Base-by-base conservation (phyloP, 2,888 invertebrate genomes). In the Serripes groenlandicus region DNA sequence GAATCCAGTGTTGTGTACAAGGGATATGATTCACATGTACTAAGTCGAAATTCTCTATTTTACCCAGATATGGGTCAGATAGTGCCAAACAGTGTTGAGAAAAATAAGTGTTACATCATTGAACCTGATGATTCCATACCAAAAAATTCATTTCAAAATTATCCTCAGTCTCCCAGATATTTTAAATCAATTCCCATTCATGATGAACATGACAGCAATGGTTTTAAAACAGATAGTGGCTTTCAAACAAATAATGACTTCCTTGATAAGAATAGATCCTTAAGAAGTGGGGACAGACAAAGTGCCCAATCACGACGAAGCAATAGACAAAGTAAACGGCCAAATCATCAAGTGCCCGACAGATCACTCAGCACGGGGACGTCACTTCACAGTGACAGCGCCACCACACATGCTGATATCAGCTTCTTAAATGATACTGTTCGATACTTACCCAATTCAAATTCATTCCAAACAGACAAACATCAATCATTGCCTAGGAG, bases 1-100 rank as follows among this genome's bases (percentile, higher is more conserved):
- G 85, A 88, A 58, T 87, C 90, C 34, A 88, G 85, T 54, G 78
- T 88, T 68, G 79, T 87, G 75, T 87, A 91, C 75, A 81, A 78
- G 52, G 82, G 82, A 49, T 83, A 78, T 66, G 75, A 70, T 56
- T 73, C 84, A 66, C 78, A 81, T 81, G 34, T 56, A 35, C 34
- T 71, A 34, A 56, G 71, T 71, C 56, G 37, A 15, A 71, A 54
- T 35, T 81, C 72, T 62, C 73, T 87, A 56, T 85, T 87, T 78
- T 49, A 80, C 68, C 87, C 87, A 30, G 76, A 86, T 32, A 81
- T 75, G 30, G 80, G 85, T 35, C 81, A 81, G 60, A 79, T 74
- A 66, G 85, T 89, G 81, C 81, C 88, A 75, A 73, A 72, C 35
- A 72, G 62, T 49, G 73, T 60, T 37, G 78, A 72, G 32, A 62